These are phyloP conservation scores for Clepsis dumicolana DNA, from an alignment of 2,888 invertebrate genomes.

Conservation along the genomic window DNA sequence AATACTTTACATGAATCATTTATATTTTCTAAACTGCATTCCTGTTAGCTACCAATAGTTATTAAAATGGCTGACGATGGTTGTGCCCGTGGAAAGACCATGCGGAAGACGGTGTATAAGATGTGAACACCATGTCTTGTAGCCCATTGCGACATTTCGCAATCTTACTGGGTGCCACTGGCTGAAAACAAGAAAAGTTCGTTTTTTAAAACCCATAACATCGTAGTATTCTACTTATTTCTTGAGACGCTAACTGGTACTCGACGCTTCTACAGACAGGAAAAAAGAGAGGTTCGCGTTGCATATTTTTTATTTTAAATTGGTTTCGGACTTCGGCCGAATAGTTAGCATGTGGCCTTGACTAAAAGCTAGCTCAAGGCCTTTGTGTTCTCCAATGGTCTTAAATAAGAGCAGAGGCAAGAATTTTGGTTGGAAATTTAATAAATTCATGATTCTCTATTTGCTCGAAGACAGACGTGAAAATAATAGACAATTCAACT, in stretches of 20 bases:
- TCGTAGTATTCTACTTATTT: too few species aligned
- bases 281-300: too few species aligned
- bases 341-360: too few species aligned
- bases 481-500: neutral
- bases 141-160: constrained; percentile 70
- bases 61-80: constrained; percentile 46
- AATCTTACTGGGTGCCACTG: constrained; percentile 45
- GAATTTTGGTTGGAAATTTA: neutral
- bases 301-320: too few species aligned
- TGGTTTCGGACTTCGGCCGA: neutral
- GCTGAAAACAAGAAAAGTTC: constrained; percentile 50
- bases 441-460: too few species aligned
- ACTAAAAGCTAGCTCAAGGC: too few species aligned
- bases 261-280: too few species aligned
- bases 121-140: constrained; percentile 72
- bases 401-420: neutral
- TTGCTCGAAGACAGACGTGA: neutral
- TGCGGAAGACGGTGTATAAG: constrained; percentile 67
- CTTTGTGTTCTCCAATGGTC: neutral
- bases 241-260: too few species aligned
- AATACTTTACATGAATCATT: constrained; percentile 9
- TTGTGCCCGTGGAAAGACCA: constrained; percentile 74
- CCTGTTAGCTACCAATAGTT: neutral
- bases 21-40: neutral
- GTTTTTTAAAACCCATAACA: too few species aligned